Base-by-base conservation (phyloP, 2,888 invertebrate genomes). In the Fragum sueziense region DNA sequence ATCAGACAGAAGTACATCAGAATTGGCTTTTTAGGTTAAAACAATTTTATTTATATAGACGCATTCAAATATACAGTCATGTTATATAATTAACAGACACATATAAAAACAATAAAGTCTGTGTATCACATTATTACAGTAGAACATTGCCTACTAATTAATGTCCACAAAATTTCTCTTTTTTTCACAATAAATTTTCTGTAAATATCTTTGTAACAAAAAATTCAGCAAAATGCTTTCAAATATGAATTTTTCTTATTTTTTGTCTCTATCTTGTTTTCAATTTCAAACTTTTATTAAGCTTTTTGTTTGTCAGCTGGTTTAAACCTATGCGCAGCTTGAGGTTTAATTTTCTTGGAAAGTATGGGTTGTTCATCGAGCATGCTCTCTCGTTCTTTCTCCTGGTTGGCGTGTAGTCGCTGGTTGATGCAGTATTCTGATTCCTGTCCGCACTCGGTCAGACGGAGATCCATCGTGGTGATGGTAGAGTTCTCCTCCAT, bases 381-480 rank as follows among this genome's bases (percentile, higher is more conserved):
- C 37, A 83, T 80, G n/a, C 84, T 84, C 37, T 90, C 88, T 17
- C 93, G 80, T 65, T 91, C 91, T 51, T 87, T 86, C 75, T 93
- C 92, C 73, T 90, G 88, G 88, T 93, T 93, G 7, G 87, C 80
- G 71, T 90, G 88, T 20, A 93, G 88, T 22, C 90, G 90, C 82
- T 93, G 92, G 85, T 91, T 91, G 82, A 93, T 93, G 79, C 91
- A 90, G 85, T 92, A 93, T 80, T 93, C 93, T 0, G 92, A 90
- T 82, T 93, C 93, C 78, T 93, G 92, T 2, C 93, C 93, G 72
- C 92, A 92, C 52, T 93, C 93, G 1, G 93, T 93, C 70, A 93
- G 90, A 34, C 93, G 85, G 34, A 93, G 89, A 83, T 93, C 93
- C 88, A 93, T 90, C 65, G 88, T 79, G 6, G 90, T 90, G 41